A percentile compares a stretch with the other conserved stretches of the same genome.
These are phyloP conservation scores for Lasioglossum calceatum DNA, from an alignment of 2,888 invertebrate genomes.

Conservation along the genomic window DNA sequence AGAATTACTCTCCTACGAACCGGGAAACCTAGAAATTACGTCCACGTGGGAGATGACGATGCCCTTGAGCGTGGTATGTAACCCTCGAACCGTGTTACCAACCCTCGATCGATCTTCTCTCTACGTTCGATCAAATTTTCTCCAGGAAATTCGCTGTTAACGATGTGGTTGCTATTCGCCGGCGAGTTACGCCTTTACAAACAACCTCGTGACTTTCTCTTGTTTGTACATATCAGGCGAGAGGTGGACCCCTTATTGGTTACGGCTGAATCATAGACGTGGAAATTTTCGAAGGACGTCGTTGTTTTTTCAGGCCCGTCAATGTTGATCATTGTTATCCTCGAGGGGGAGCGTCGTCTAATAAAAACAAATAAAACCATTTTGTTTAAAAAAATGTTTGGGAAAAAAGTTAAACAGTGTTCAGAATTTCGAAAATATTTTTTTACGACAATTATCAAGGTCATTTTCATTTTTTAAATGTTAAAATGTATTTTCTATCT, in stretches of 20 bases:
- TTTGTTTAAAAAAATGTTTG: no score
- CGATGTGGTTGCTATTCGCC: background rate
- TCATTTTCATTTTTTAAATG: no score
- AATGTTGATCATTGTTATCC: background rate
- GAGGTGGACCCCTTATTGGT: background rate
- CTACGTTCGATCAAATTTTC: background rate
- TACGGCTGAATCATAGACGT: background rate
- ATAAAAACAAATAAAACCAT: no score
- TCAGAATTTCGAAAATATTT: no score
- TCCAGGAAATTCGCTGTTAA: background rate
- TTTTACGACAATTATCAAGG: no score
- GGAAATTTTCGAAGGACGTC: background rate
- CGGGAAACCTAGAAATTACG: conserved; percentile 32
- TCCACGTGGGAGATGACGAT: background rate
- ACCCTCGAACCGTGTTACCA: background rate
- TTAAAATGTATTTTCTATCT: no score
- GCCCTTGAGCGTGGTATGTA: background rate
- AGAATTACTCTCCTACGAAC: conserved; percentile 10
- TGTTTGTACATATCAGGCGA: background rate
- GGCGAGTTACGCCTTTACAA: background rate
- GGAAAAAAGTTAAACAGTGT: no score
- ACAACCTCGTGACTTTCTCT: background rate
- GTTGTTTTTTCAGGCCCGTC: background rate
- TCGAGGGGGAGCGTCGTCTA: background rate
- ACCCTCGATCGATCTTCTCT: background rate